Evolutionary conservation across 2,888 invertebrate species (phyloP), one percentile per base, ranked within the genome.

Genomic region (Ischnus inquisitorius): DNA sequence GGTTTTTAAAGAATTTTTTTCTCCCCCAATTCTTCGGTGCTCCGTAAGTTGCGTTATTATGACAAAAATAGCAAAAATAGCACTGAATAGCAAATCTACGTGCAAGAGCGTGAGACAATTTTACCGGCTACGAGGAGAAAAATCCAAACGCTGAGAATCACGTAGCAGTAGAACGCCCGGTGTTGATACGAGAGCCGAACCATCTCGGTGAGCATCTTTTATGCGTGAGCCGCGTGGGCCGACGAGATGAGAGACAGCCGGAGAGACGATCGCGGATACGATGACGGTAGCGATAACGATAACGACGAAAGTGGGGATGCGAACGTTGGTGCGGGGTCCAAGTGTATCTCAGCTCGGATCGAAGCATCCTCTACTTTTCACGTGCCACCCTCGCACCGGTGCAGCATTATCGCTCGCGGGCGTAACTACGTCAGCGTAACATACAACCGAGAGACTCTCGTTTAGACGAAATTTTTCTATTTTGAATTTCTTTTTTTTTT

Each of bases 131-230:
- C 96, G 34, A 97, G 94, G 79, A 97, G 94, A 92, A 97, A 96
- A 91, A 97, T 97, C 97, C 97, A 97, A 86, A 97, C 92, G 93
- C 96, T 97, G 94, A 97, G 95, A 79, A 97, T 95, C 88, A 97
- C 94, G 92, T 97, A 97, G 94, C 97, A 97, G 91, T 97, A 97
- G 91, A 97, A 95, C 41, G 97, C 97, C 90, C 97, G 95, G 91
- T 97, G 97, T 91, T 97, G 97, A 88, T 95, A 95, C 22, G 95
- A 95, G 85, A 95, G 94, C 82, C 95, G 95, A 87, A 95, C 94
- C 90, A 95, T 94, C 91, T 95, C 95, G 88, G 94, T 94, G 85
- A 95, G 92, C 92, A 95, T 80, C 82, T 89, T 25, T 28, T 8
- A 12, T 46, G 54, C 54, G 54, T 79, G 60, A 54, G 60, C 19